Evolutionary conservation across 2,888 invertebrate species (phyloP).

Genomic region (Arctia plantaginis): DNA sequence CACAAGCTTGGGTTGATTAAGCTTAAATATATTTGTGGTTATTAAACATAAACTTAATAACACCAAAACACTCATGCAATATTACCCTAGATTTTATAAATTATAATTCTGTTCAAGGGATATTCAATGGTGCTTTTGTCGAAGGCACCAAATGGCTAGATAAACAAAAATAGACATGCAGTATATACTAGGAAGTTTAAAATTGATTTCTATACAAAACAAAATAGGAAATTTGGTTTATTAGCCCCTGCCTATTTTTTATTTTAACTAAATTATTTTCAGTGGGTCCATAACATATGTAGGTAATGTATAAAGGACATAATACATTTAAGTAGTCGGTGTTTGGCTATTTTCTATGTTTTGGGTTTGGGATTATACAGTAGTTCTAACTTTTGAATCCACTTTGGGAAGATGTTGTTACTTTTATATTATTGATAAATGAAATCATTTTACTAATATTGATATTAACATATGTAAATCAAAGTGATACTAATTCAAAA

Average conservation of each 20-base stretch:
- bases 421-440: neutral
- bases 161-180: neutral
- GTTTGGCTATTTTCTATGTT: too few species aligned
- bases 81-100: constrained; percentile 39
- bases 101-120: constrained; percentile 43
- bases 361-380: neutral
- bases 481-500: too few species aligned
- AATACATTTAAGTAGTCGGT: too few species aligned
- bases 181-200: neutral
- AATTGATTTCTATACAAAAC: neutral
- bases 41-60: constrained; percentile 41
- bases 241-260: neutral
- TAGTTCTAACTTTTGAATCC: neutral
- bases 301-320: too few species aligned
- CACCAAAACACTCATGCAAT: constrained; percentile 53
- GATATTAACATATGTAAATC: neutral
- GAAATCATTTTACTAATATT: neutral
- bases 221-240: neutral
- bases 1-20: constrained; percentile 87
- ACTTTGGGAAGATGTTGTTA: neutral
- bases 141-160: constrained; percentile 33
- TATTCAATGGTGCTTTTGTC: constrained; percentile 25
- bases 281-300: neutral
- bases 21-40: constrained; percentile 38
- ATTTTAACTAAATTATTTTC: neutral